Evolutionary conservation across 2,888 invertebrate species (phyloP), one percentile per base, ranked within the genome.

Genomic region (Synergus japonicus): DNA sequence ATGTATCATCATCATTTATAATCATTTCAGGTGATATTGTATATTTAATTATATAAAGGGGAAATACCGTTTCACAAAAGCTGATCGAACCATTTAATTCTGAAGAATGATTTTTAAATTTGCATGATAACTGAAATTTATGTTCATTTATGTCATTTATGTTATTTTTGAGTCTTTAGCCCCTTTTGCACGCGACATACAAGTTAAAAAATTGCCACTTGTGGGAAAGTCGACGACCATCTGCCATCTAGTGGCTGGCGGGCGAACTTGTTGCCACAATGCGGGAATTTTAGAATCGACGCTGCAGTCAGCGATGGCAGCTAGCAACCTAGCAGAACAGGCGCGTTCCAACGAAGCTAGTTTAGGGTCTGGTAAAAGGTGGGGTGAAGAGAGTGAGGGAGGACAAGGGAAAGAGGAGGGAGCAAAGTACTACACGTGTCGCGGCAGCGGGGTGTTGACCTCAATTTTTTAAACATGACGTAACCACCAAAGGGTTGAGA

Each of bases 261-360:
- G n/a, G 2, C 0, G n/a, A 54, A 8, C n/a, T 54, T n/a, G 9
- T 8, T 18, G 77, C 15, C 22, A 18, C 18, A 41, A 83, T 85
- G 86, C 85, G 86, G 86, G 87, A 85, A 86, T 44, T 67, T 22
- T 82, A 83, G 82, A n/a, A 54, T 84, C 80, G 79, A 81, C 76
- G 82, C 85, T 83, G 85, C 85, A 85, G 83, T 83, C 84, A 85
- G 86, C 83, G 84, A 85, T 86, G 86, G 69, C 46, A 66, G 54
- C 63, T 29, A 66, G 43, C 78, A 76, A 44, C 54, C 79, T 77
- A 82, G 66, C 78, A 76, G 78, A 82, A 69, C 64, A 77, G 80
- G 77, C 78, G 78, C 63, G 80, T 79, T 82, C 82, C 78, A 78
- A 76, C 79, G 78, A 82, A 82, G 79, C 79, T 76, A 69, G 80